Conservation (phyloP, 2,113 vertebrate species). For the Spizaetus ornatus region DNA sequence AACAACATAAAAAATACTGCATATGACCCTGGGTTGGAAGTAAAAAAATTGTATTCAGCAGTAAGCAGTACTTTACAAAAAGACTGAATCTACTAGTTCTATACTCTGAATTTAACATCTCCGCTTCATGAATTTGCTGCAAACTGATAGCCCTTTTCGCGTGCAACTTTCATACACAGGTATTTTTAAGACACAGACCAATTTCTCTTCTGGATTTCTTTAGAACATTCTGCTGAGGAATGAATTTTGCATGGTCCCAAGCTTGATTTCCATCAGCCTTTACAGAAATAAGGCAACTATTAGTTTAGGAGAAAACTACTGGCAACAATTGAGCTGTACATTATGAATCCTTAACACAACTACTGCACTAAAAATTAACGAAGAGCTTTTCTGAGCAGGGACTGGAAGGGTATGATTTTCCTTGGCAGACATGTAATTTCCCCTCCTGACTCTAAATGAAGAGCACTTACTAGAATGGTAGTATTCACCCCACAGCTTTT, state of each 20-base stretch:
- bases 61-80: background rate
- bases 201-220: conserved; percentile 36
- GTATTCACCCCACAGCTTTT: background rate
- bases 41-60: background rate
- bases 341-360: background rate
- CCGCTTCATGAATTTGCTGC: background rate
- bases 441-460: background rate
- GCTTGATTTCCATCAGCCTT: conserved; percentile 19
- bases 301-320: background rate
- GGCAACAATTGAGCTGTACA: background rate
- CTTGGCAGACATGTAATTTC: background rate
- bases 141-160: background rate
- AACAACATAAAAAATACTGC: background rate
- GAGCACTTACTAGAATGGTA: background rate
- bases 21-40: background rate
- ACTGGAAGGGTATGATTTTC: background rate
- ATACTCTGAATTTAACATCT: background rate
- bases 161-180: background rate
- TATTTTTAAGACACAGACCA: background rate
- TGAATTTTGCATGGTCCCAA: background rate
- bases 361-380: background rate
- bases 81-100: background rate
- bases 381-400: background rate
- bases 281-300: background rate
- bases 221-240: background rate